phyloP scores from a whole-genome alignment of 2,888 invertebrate genomes.

The Thymelicus sylvestris region DNA sequence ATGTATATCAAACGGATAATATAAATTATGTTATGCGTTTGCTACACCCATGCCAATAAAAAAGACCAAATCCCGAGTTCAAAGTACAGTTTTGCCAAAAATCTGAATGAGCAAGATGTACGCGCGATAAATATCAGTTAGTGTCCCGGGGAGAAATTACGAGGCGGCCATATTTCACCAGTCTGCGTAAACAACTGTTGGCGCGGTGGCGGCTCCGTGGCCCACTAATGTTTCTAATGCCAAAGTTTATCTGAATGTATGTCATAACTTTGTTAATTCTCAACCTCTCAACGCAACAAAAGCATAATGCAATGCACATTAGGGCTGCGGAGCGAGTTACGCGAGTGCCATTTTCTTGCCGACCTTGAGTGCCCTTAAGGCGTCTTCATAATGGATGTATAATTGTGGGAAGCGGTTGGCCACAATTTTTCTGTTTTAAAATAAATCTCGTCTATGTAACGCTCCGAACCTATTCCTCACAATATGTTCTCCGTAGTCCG shows the following conservation, averaged over 20 bases:
- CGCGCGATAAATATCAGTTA: conserved; percentile 16
- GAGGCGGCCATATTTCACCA: conserved; percentile 12
- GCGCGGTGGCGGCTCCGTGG: background rate
- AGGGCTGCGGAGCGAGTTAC: background rate
- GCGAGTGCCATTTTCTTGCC: too few species aligned
- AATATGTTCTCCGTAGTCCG: too few species aligned
- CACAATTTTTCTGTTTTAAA: too few species aligned
- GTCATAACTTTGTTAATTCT: background rate
- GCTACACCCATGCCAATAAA: background rate
- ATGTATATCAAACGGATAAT: too few species aligned
- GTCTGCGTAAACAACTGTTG: conserved; percentile 18
- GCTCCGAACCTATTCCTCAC: too few species aligned
- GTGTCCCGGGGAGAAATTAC: conserved; percentile 14
- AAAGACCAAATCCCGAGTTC: background rate
- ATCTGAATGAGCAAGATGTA: background rate
- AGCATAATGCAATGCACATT: conserved; percentile 2
- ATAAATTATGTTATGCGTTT: too few species aligned
- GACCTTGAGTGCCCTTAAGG: background rate
- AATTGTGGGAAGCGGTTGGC: background rate
- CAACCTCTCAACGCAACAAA: background rate
- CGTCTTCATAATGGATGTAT: background rate
- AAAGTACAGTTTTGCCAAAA: background rate
- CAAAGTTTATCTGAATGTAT: conserved; percentile 5
- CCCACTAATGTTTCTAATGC: conserved; percentile 8
- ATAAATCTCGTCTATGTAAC: too few species aligned